phyloP scores from a whole-genome alignment of 2,113 vertebrate species.

The Hypomesus transpacificus region DNA sequence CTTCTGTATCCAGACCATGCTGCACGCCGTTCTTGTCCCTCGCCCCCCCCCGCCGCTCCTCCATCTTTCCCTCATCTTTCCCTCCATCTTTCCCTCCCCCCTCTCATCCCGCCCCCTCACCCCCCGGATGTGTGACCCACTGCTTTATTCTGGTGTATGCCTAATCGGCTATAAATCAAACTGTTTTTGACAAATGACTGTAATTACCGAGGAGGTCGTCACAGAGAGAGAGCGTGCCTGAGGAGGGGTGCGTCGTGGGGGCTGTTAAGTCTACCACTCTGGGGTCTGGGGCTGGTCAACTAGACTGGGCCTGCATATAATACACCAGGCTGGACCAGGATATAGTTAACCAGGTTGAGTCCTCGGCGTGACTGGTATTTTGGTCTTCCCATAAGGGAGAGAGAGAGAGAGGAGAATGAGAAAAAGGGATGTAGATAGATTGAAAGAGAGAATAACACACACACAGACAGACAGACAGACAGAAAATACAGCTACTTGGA shows the following conservation, averaged over 20 bases:
- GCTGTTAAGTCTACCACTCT: too few relatives aligned
- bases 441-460: not conserved
- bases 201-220: slow-evolving; percentile 83
- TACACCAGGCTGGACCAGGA: too few relatives aligned
- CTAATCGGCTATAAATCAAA: slow-evolving; percentile 94
- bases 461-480: not conserved
- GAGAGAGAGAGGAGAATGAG: not conserved
- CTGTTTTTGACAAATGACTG: slow-evolving; percentile 88
- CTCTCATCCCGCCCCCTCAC: slow-evolving; percentile 56
- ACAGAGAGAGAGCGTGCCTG: slow-evolving; percentile 13
- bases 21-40: not conserved
- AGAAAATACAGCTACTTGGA: too few relatives aligned
- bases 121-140: slow-evolving; percentile 69
- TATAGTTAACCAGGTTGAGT: too few relatives aligned
- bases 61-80: too few relatives aligned
- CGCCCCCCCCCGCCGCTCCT: not conserved
- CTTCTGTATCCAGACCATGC: slow-evolving; percentile 10
- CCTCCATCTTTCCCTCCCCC: too few relatives aligned
- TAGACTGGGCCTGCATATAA: too few relatives aligned
- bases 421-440: not conserved
- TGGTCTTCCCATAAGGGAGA: not conserved
- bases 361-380: not conserved
- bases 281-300: too few relatives aligned
- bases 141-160: slow-evolving; percentile 74
- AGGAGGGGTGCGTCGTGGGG: too few relatives aligned